A percentile compares a stretch with the other conserved stretches of the same genome.
phyloP scores from a whole-genome alignment of 1,140 invertebrate genomes.

The Drosophila orena region DNA sequence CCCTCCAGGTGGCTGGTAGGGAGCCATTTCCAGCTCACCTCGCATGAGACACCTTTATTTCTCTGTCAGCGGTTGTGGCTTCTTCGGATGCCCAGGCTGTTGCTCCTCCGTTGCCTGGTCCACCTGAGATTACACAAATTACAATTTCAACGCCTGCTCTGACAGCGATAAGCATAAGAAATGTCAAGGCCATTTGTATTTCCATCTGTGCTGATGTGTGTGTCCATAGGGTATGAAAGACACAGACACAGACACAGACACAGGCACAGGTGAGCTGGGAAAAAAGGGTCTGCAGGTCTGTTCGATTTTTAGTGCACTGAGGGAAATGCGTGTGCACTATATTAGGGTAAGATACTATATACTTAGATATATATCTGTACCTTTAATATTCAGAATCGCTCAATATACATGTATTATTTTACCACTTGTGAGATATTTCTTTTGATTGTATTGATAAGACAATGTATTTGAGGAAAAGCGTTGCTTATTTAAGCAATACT shows the following conservation, averaged over 20 bases:
- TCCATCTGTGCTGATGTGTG: conserved; percentile 19
- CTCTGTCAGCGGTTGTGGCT: conserved; percentile 20
- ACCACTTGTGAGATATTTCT: too few species aligned
- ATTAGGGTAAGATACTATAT: too few species aligned
- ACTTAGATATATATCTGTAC: too few species aligned
- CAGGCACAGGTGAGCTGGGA: conserved; percentile 2
- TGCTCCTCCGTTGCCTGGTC: conserved; percentile 44
- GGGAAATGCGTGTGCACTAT: too few species aligned
- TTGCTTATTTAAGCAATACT: too few species aligned
- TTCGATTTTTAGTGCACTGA: conserved; percentile 13
- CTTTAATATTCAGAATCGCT: too few species aligned
- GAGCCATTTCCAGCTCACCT: conserved; percentile 35
- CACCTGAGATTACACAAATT: conserved; percentile 81
- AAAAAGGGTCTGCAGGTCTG: conserved; percentile 19
- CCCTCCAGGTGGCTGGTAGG: conserved; percentile 47
- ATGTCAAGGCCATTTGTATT: conserved; percentile 79
- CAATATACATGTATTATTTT: too few species aligned
- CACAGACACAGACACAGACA: conserved; percentile 27
- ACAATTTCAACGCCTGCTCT: conserved; percentile 81
- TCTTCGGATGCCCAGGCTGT: conserved; percentile 6
- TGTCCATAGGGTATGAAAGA: conserved; percentile 3
- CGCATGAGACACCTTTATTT: conserved; percentile 49
- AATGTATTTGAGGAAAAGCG: too few species aligned
- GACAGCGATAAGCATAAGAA: conserved; percentile 82
- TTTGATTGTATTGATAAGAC: too few species aligned